Conservation (phyloP, 1,140 invertebrate species). For the Pygmarrhopalites habei region DNA sequence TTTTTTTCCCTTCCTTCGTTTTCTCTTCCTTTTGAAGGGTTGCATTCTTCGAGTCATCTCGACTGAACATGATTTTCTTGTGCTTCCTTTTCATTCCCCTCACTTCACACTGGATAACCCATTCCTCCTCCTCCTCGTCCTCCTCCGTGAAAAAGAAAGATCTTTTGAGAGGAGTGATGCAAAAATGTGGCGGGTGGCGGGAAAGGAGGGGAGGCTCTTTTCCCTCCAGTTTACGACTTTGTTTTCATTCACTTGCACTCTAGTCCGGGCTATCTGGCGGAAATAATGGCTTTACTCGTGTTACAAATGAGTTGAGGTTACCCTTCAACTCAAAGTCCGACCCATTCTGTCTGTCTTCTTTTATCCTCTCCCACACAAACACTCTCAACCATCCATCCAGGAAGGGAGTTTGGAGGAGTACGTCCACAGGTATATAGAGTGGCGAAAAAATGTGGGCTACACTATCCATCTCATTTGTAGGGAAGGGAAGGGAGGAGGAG, state of each 20-base stretch:
- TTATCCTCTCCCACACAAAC: not conserved
- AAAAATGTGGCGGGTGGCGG: no score
- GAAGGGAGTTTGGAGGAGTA: no score
- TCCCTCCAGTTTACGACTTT: constrained; percentile 11
- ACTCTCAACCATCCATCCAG: no score
- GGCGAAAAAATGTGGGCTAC: no score
- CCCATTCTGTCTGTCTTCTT: not conserved
- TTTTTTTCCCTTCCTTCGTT: not conserved
- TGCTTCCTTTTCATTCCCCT: not conserved
- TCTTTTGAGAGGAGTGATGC: no score
- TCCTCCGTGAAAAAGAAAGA: no score
- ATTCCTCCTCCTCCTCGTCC: no score
- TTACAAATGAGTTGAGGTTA: constrained; percentile 10
- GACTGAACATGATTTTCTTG: constrained; percentile 1
- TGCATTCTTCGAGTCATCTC: not conserved
- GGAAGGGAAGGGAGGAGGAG: not conserved
- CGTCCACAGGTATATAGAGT: no score
- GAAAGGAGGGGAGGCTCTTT: no score
- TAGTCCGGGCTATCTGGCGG: not conserved
- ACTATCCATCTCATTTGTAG: no score
- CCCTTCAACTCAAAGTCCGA: constrained; percentile 2
- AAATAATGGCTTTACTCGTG: constrained; percentile 1
- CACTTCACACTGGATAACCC: not conserved
- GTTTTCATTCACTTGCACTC: constrained; percentile 12
- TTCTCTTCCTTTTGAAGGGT: no score